Base-by-base conservation (phyloP, 2,888 invertebrate species). In the Tetranychus truncatus region DNA sequence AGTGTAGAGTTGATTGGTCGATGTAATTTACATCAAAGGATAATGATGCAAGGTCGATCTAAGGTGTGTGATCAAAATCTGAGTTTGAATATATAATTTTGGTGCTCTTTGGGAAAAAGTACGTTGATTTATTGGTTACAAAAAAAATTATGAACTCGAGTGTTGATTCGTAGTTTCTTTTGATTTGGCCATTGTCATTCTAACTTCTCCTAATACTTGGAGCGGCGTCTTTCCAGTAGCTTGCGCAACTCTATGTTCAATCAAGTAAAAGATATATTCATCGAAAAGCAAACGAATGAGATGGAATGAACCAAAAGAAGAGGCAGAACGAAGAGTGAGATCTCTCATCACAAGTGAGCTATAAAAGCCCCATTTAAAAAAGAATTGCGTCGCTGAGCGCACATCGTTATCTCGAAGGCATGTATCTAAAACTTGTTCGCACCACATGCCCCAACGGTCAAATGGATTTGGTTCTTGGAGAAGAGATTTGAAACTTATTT, bases 271-370 rank as follows among this genome's bases (percentile, higher is more conserved):
- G 91, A 99, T 96, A 84, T 96, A 99, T 84, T 99, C 99, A 84
- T 99, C 97, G 84, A 95, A 99, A 76, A 99, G 87, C 81, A 99
- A 87, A 72, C 97, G 89, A 81, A 99, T 92, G 80, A 99, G 87
- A 85, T 99, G 99, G 86, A 99, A 99, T 78, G 95, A 95, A 74
- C 99, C 99, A 85, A 99, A 99, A 84, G 95, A 95, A 34, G 95
- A 92, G 66, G 99, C 97, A 77, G 95, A 95, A 80, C 93, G 86
- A 78, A 97, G 86, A 71, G 97, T 99, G 78, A 99, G 87, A 84
- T 99, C 97, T 73, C 97, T 87, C 80, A 99, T 97, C 76, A 99
- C 94, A 89, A 96, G 93, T 76, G 96, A 96, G 83, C 95, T 92
- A 85, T 96, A 97, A 86, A 96, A 97, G 79, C 94, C 95, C 97